These are phyloP conservation scores for Electrophaes corylata DNA, from an alignment of 2,888 invertebrate genomes.

Conservation along the genomic window DNA sequence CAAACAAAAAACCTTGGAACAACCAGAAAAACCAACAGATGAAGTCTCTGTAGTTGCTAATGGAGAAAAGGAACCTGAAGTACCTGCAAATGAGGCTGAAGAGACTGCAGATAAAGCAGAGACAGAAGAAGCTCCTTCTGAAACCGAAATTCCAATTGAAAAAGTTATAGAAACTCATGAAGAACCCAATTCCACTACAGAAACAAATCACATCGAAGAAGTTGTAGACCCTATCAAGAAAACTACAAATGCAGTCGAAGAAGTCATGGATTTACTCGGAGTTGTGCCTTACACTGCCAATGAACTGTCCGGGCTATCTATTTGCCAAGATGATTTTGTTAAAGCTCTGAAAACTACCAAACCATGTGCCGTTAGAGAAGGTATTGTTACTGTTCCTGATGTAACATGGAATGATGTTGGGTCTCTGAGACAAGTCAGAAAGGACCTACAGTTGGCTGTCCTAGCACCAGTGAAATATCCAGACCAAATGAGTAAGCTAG, in stretches of 20 bases:
- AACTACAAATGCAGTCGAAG: conserved; percentile 63
- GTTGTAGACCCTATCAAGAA: conserved; percentile 40
- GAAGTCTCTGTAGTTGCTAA: conserved; percentile 63
- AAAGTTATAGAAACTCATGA: conserved; percentile 34
- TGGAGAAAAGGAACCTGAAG: conserved; percentile 57
- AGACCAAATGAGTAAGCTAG: conserved; percentile 90
- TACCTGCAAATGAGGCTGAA: conserved; percentile 36
- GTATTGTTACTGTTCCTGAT: conserved; percentile 98
- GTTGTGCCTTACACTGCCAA: conserved; percentile 86
- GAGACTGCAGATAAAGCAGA: conserved; percentile 51
- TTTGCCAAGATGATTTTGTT: conserved; percentile 90
- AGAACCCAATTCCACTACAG: conserved; percentile 34
- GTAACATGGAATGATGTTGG: conserved; percentile 99
- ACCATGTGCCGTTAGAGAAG: conserved; percentile 97
- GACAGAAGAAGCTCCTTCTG: conserved; percentile 34
- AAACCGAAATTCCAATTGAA: conserved; percentile 47
- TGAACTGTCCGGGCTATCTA: conserved; percentile 86
- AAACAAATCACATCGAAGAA: conserved; percentile 44
- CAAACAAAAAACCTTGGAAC: conserved; percentile 31
- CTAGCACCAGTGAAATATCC: conserved; percentile 96
- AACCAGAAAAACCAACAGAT: conserved; percentile 40
- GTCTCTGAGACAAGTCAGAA: conserved; percentile 93
- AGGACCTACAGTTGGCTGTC: conserved; percentile 95
- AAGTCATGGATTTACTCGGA: conserved; percentile 87
- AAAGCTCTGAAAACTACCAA: conserved; percentile 92